Percentiles rank a stretch among this genome's conserved stretches.
Evolutionary conservation across 1,140 invertebrate genomes (phyloP).

Genomic region (Periplaneta americana): DNA sequence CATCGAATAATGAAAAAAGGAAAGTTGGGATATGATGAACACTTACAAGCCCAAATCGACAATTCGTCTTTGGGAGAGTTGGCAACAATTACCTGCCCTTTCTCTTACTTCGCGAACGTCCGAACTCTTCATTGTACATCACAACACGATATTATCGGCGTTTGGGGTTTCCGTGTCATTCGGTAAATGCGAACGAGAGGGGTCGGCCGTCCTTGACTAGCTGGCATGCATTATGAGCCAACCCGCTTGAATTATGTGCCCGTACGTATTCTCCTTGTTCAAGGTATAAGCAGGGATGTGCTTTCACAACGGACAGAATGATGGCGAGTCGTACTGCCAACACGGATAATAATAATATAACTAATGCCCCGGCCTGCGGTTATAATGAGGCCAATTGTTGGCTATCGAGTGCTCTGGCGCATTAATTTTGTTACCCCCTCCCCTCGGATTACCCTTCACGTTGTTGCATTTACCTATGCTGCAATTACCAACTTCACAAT

Average conservation of each 20-base stretch:
- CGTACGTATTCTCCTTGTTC: background rate
- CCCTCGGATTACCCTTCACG: background rate
- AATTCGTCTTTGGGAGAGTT: too few relatives aligned
- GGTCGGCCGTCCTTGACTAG: too few relatives aligned
- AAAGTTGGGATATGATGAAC: too few relatives aligned
- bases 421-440: background rate
- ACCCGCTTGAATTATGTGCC: background rate
- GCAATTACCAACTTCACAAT: too few relatives aligned
- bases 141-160: too few relatives aligned
- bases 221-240: background rate
- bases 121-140: too few relatives aligned
- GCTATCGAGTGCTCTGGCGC: background rate
- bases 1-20: too few relatives aligned
- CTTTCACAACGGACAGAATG: background rate
- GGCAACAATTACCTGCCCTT: too few relatives aligned
- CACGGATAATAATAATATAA: background rate
- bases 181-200: too few relatives aligned
- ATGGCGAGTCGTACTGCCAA: background rate
- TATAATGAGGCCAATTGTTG: background rate
- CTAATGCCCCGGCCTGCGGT: background rate
- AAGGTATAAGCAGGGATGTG: background rate
- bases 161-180: too few relatives aligned
- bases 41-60: too few relatives aligned
- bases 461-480: background rate
- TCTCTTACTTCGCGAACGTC: too few relatives aligned